Base-by-base conservation (phyloP, 2,888 invertebrate genomes). In the Cerceris ruficornis region DNA sequence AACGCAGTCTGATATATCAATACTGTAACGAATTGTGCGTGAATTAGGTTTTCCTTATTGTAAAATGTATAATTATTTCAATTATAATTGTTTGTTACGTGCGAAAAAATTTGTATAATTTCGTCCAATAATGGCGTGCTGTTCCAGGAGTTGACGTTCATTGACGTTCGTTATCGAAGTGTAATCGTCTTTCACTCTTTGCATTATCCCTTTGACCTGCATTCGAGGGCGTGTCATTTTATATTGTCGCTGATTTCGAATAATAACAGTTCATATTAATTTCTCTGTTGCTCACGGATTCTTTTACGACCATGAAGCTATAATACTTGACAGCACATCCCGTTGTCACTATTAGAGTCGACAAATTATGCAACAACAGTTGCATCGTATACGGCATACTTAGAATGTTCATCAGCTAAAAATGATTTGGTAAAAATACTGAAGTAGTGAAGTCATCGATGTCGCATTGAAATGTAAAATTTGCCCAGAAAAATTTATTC, bases 61-160 rank as follows among this genome's bases (percentile, higher is more conserved):
- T 11, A 11, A 11, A 11, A 11, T 11, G 15, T 9, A 54, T 7
- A 54, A 7, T 14, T 54, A 54, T 7, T 7, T 6, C 8, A n/a
- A 8, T 9, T 54, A n/a, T n/a, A 54, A 54, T 54, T n/a, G 46
- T n/a, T 28, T 28, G 28, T 54, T n/a, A 54, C 54, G 54, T 54
- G 54, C 54, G n/a, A 54, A 54, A n/a, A n/a, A 1, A 7, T 7
- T 7, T n/a, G 54, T n/a, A n/a, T 14, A 54, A 14, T 15, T 2
- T n/a, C 14, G 7, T 15, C 14, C 15, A 9, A 11, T 54, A 7
- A 7, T 7, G 14, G 54, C 54, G 14, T 54, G 15, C 15, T n/a
- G 14, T 14, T 15, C 7, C 1, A 54, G 7, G 7, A 54, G 8
- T 2, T 11, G 8, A 11, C 8, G 15, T 14, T 54, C 54, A 7